Percentiles rank a stretch among this genome's conserved stretches.
Conservation (phyloP, 2,888 invertebrate species). For the Hirtodrosophila duncani region DNA sequence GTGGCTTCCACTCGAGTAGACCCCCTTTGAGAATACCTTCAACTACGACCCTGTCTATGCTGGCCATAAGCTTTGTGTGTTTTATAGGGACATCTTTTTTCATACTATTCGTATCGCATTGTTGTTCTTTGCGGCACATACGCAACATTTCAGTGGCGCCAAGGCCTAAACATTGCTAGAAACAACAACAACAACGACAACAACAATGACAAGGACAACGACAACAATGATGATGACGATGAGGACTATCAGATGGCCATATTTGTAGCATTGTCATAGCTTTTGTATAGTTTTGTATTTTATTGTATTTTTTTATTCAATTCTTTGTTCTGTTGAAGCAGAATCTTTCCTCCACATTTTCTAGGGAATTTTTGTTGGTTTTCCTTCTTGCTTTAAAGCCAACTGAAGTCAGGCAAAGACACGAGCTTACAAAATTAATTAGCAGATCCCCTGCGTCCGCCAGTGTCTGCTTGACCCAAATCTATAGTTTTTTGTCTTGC, state of each 20-base stretch:
- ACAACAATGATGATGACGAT: conserved; percentile 23
- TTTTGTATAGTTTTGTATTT: conserved; percentile 5
- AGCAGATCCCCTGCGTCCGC: conserved; percentile 29
- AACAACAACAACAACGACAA: conserved; percentile 14
- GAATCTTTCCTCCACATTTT: conserved; percentile 14
- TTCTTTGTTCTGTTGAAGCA: conserved; percentile 27
- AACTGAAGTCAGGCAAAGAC: conserved; percentile 4
- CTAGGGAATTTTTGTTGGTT: conserved; percentile 7
- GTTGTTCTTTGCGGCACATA: conserved; percentile 35
- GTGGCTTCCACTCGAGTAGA: too few species aligned
- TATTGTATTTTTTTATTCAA: conserved; percentile 15
- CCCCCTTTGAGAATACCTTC: too few species aligned
- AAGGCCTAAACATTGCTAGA: conserved; percentile 38
- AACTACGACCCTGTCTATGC: conserved; percentile 37
- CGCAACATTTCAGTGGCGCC: conserved; percentile 66
- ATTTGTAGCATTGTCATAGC: conserved; percentile 33
- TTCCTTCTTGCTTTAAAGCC: conserved; percentile 33
- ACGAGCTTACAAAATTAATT: conserved; percentile 50
- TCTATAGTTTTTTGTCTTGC: conserved; percentile 25
- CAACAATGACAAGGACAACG: conserved; percentile 27
- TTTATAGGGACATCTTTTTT: conserved; percentile 51
- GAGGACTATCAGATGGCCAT: conserved; percentile 51
- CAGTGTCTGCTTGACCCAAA: conserved; percentile 47
- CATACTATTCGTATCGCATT: conserved; percentile 33
- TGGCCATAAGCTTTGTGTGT: conserved; percentile 37